Evolutionary conservation across 2,797 vertebrate species (phyloP).

Genomic region (Cirrhinus mrigala): DNA sequence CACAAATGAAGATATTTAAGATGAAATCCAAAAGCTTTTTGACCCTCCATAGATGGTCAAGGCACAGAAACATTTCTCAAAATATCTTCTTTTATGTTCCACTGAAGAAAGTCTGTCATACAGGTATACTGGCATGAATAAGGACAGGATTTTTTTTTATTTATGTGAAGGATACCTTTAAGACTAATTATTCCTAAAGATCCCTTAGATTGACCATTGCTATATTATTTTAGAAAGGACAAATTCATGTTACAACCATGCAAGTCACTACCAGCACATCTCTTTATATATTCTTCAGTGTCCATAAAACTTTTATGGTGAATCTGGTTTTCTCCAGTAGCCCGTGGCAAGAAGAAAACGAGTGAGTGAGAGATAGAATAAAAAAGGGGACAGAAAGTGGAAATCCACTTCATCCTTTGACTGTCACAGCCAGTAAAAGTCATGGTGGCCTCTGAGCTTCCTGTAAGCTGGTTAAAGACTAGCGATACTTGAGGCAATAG

Average conservation of each 20-base stretch:
- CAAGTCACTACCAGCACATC: not conserved
- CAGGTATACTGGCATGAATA: not conserved
- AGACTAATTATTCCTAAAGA: not conserved
- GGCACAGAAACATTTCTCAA: not conserved
- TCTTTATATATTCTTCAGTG: not conserved
- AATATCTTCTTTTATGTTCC: not conserved
- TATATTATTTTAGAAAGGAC: not conserved
- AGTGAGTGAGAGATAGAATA: conserved; percentile 14
- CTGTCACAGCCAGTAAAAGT: conserved; percentile 29
- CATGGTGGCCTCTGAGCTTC: conserved; percentile 21
- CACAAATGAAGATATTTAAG: not conserved
- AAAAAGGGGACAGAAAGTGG: not conserved
- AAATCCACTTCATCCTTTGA: conserved; percentile 9
- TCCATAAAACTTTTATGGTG: not conserved
- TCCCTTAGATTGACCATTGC: not conserved
- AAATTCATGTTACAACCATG: not conserved
- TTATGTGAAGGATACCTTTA: not conserved
- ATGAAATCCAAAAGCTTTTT: not conserved
- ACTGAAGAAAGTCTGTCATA: not conserved
- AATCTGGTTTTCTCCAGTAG: not conserved
- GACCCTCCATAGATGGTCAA: no score
- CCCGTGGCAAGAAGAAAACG: not conserved
- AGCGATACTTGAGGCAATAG: not conserved
- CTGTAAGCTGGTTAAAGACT: conserved; percentile 35
- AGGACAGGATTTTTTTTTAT: not conserved